Evolutionary conservation across 1,140 invertebrate species (phyloP), one percentile per base, ranked within the genome.

Genomic region (Pseudomyrmex flavicornis): DNA sequence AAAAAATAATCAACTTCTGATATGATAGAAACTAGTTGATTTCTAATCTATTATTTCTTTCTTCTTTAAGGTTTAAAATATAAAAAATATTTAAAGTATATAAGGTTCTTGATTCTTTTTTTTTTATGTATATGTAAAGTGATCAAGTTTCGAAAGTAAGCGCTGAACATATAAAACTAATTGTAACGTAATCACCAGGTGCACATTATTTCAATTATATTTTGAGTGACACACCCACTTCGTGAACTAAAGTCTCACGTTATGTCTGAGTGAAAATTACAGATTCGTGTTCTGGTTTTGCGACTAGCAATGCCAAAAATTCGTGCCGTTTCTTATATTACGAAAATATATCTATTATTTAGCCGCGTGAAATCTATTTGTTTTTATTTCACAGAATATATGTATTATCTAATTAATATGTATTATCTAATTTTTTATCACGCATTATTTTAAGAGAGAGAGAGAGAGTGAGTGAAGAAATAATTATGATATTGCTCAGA

Each of bases 191-290:
- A 83, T 69, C 73, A 61, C 61, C 70, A 61, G 10, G 59, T 58
- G 26, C 58, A 54, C 68, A 85, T 90, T 89, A 89, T 54, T 26
- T 61, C 56, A 52, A 20, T 35, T 80, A 77, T 46, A 63, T 83
- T 66, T 82, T 12, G 70, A 65, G 26, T 26, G 84, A 72, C 87
- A 85, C 88, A 35, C 82, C 87, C 86, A 83, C 75, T 86, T 89
- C 66, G 68, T 90, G 90, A 90, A 63, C 46, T 52, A 82, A 88
- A 85, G 73, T 85, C 82, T 88, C 80, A 87, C 87, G 90, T 90
- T 91, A 88, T 87, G 84, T 5, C 22, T 62, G 35, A 35, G 70
- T 88, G 87, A 77, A 87, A 91, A 91, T 68, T 17, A 76, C 83
- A 70, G 70, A 62, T 90, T 88, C 83, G 76, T 82, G 74, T 84